Conservation (phyloP, 2,113 vertebrate species). For the Labrus mixtus region DNA sequence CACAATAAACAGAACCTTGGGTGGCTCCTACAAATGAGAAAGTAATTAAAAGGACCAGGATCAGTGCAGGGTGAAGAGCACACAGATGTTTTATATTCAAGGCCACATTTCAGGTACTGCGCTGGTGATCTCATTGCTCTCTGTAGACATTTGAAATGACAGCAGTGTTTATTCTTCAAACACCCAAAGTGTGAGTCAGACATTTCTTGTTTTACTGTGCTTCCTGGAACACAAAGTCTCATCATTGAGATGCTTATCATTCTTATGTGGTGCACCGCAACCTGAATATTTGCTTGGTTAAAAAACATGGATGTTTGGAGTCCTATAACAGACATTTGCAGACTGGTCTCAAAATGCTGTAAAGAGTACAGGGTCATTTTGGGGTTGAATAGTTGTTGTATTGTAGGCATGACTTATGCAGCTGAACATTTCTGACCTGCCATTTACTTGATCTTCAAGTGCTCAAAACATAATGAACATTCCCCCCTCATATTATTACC, state of each 20-base stretch:
- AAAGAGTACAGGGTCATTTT: not conserved
- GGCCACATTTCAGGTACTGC: conserved; percentile 42
- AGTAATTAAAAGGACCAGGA: conserved; percentile 74
- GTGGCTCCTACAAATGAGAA: conserved; percentile 73
- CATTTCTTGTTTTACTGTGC: conserved; percentile 4
- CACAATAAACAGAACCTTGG: conserved; percentile 76
- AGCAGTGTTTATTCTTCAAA: conserved; percentile 37
- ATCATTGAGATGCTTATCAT: not conserved
- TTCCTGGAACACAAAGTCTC: conserved; percentile 30
- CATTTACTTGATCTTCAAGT: not conserved
- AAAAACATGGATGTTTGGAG: conserved; percentile 25
- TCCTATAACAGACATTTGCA: conserved; percentile 34
- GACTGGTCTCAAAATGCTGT: not conserved
- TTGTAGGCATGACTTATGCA: not conserved
- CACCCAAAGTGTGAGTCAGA: not conserved
- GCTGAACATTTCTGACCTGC: not conserved
- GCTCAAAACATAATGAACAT: not conserved
- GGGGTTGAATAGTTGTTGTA: not conserved
- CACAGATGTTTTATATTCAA: conserved; percentile 62
- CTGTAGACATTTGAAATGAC: conserved; percentile 26
- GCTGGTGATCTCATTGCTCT: conserved; percentile 30
- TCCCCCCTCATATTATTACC: conserved; percentile 5
- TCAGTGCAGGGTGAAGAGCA: conserved; percentile 43
- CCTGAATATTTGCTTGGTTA: not conserved
- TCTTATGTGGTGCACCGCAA: not conserved